Evolutionary conservation across 1,140 invertebrate genomes (phyloP).

Genomic region (Rhopalosiphum padi): DNA sequence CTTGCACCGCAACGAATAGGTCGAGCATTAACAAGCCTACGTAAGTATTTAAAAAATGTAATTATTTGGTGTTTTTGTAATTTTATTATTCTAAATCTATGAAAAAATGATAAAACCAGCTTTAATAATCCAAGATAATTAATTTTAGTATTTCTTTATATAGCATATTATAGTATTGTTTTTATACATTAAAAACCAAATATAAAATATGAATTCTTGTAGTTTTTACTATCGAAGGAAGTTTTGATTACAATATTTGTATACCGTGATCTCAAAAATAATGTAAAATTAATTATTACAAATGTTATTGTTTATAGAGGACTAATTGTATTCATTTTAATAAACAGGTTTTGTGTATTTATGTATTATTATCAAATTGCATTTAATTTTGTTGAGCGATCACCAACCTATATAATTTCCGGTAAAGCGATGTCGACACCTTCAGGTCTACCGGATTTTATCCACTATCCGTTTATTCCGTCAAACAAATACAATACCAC

Average conservation of each 20-base stretch:
- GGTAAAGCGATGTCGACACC: background rate
- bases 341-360: too few relatives aligned
- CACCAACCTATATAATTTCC: background rate
- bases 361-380: background rate
- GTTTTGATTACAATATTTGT: too few relatives aligned
- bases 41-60: background rate
- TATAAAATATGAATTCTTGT: too few relatives aligned
- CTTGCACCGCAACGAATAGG: background rate
- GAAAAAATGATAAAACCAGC: too few relatives aligned
- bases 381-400: background rate
- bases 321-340: background rate
- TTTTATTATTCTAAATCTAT: background rate
- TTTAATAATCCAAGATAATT: too few relatives aligned
- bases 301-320: background rate
- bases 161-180: too few relatives aligned
- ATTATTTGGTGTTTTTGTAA: background rate
- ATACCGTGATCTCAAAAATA: background rate
- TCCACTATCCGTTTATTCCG: background rate
- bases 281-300: background rate
- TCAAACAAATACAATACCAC: conserved; percentile 41
- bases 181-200: too few relatives aligned
- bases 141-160: too few relatives aligned
- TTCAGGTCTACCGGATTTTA: conserved; percentile 5
- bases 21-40: background rate
- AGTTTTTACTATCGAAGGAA: too few relatives aligned